These are phyloP conservation scores for Habroteleia sp. DNA, from an alignment of 2,888 invertebrate genomes.

Conservation along the genomic window DNA sequence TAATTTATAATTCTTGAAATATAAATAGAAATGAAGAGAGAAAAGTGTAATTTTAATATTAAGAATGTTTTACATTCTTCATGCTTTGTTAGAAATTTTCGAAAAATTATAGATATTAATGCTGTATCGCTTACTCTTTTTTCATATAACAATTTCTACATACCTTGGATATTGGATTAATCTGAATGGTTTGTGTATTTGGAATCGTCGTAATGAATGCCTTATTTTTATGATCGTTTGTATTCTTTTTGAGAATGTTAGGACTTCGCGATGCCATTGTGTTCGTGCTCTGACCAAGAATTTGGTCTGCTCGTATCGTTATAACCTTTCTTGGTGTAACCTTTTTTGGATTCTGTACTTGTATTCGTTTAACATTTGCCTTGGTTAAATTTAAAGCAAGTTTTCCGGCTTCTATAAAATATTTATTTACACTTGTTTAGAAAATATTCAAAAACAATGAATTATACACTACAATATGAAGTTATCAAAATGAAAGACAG, in stretches of 20 bases:
- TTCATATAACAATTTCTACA: too few relatives aligned
- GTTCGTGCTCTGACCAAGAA: conserved; percentile 78
- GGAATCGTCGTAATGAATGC: conserved; percentile 73
- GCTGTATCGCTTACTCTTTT: too few relatives aligned
- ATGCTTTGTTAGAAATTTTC: too few relatives aligned
- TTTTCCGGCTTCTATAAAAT: conserved; percentile 87
- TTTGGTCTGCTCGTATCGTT: conserved; percentile 82
- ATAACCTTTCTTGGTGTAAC: conserved; percentile 81
- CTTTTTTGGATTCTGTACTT: conserved; percentile 74
- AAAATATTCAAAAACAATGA: too few relatives aligned
- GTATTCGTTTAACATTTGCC: conserved; percentile 77
- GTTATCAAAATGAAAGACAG: too few relatives aligned
- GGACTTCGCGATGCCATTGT: conserved; percentile 73
- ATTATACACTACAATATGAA: too few relatives aligned
- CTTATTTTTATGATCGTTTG: conserved; percentile 74
- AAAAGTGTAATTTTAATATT: too few relatives aligned
- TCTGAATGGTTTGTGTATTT: conserved; percentile 69
- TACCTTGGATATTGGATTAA: conserved; percentile 67
- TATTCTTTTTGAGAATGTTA: conserved; percentile 76
- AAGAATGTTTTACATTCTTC: too few relatives aligned
- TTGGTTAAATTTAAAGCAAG: conserved; percentile 85
- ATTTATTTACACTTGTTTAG: too few relatives aligned
- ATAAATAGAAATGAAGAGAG: too few relatives aligned
- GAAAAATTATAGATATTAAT: too few relatives aligned
- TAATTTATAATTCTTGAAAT: too few relatives aligned